Base-by-base conservation (phyloP, 2,113 vertebrate genomes). In the Fregata magnificens region DNA sequence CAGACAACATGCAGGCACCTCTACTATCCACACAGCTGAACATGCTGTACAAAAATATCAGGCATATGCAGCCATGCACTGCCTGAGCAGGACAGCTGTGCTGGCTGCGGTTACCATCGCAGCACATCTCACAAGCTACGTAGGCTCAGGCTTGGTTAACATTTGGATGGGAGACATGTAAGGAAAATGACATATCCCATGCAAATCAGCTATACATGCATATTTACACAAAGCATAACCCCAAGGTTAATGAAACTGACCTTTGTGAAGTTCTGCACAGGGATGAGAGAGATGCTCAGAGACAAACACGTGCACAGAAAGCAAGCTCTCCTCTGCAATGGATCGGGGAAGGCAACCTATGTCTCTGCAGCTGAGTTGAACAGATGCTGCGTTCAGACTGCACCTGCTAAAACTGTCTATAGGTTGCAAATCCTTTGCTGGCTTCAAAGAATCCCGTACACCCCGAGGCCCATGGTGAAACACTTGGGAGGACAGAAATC, bases 31-130 rank as follows among this genome's bases (percentile, higher is more conserved):
- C 5, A 5, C 31, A 42, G 50, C 56, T 36, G 74, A 56, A 49
- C 0, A 1, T 3, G 44, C 66, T 13, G 34, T 45, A 7, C n/a
- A 25, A 6, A 53, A 13, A 8, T 3, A 0, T 0, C 13, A 19
- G 69, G 82, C 38, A 2, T 0, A 5, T 6, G 62, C 83, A 56
- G 38, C 31, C 31, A 0, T 0, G 42, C 2, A 0, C 10, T 66
- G 71, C 62, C 59, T 2, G 63, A 71, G 71, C 53, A 9, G 78
- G 52, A 36, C 31, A 42, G 94, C 79, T 40, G 53, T 15, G 72
- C 61, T 36, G 72, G 59, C 90, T 32, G 11, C 90, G 34, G 36
- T 5, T 55, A 3, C 34, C 28, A 3, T 2, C 3, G 1, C 77
- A 45, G 61, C 76, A 15, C 83, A 6, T n/a, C 77, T 61, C 83